Evolutionary conservation across 30 jellyfish, hydroid and myxozoan genomes (phyloP), one percentile per base, ranked within the genome.

Genomic region (Catostylus mosaicus): DNA sequence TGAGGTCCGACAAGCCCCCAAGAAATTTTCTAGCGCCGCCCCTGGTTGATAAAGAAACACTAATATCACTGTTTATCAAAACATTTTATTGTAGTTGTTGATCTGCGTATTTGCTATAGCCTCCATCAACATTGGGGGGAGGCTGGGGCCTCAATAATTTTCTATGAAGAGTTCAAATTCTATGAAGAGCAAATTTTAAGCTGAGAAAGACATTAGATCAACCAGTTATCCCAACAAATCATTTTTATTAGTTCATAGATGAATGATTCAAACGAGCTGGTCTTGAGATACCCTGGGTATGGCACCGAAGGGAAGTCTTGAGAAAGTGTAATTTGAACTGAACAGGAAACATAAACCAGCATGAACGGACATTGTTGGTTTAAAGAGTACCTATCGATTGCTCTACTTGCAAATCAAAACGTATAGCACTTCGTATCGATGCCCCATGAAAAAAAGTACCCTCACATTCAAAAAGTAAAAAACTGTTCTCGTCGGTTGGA

Each of bases 401-500:
- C 72, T 59, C 72, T 59, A 59, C 22, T 59, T 22, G 72, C 72
- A 59, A 59, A 20, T 59, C 32, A 59, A 59, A 59, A 59, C 22
- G 9, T 59, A 59, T 59, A 30, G 36, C 72, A 59, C 72, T 59
- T 59, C 72, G 20, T 59, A 59, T 59, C 72, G 72, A 30, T 59
- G 20, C 36, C 20, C 72, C 18, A 59, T 59, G 72, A 7, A 6
- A 59, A 59, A 59, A 5, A 59, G 72, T 30, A 59, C 72, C 20
- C 72, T 59, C 72, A 22, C 72, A n/a, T n/a, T n/a, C n/a, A n/a
- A n/a, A n/a, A 59, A 59, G 72, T 59, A 59, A 22, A 59, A 59
- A 59, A 59, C 72, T 59, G 22, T 59, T 59, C 72, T 59, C 72
- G 72, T 59, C 72, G 72, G 11, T 59, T 59, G 72, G 72, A 59